Evolutionary conservation across 2,797 vertebrate species (phyloP).

Genomic region (Ispidina lecontei): DNA sequence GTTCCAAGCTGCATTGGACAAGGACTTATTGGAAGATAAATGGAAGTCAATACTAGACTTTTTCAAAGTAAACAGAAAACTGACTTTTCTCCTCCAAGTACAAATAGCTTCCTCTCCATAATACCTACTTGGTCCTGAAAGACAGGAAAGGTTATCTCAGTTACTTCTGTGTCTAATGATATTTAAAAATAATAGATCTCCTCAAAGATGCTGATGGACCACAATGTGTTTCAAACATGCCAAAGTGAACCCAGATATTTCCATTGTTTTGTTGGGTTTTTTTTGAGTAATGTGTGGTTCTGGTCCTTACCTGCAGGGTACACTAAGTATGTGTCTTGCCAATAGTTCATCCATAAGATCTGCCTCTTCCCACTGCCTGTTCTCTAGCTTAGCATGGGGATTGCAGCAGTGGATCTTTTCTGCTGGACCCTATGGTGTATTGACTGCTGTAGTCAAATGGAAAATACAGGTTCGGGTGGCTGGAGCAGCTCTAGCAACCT

Average conservation of each 20-base stretch:
- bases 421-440: background rate
- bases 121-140: background rate
- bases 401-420: background rate
- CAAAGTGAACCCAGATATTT: background rate
- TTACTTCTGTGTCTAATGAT: background rate
- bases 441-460: background rate
- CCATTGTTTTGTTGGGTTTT: background rate
- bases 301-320: background rate
- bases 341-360: background rate
- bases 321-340: background rate
- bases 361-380: background rate
- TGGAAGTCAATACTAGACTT: slow-evolving; percentile 61
- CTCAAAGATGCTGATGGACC: background rate
- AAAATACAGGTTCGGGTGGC: background rate
- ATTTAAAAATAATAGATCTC: background rate
- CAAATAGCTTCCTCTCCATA: background rate
- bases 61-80: slow-evolving; percentile 62
- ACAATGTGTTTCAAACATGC: background rate
- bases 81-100: background rate
- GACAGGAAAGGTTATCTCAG: background rate
- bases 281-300: background rate
- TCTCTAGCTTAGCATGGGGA: background rate
- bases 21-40: slow-evolving; percentile 72
- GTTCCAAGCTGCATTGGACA: slow-evolving; percentile 23
- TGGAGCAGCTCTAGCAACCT: background rate